Evolutionary conservation across 2,888 invertebrate genomes (phyloP), one percentile per base, ranked within the genome.

Genomic region (Pterobdella sp.): DNA sequence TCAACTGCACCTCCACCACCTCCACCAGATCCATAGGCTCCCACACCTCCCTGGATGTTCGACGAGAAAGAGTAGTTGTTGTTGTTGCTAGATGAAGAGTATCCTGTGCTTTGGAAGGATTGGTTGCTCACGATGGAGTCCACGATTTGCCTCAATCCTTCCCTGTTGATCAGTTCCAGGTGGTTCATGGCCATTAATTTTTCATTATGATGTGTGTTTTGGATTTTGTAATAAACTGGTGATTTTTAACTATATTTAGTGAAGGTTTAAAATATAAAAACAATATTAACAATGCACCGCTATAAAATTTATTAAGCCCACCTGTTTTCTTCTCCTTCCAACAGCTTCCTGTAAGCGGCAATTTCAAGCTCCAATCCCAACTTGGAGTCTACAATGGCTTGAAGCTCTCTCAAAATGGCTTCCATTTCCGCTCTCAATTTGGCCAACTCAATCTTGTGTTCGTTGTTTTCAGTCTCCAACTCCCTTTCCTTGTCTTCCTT

Each of bases 281-380:
- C 56, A 60, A 56, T 7, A 69, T 56, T 60, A 32, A 35, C 14
- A 14, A 49, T 49, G 52, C 14, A 49, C 14, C 18, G 52, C 14
- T n/a, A 18, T 29, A 29, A 64, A 26, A 64, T 14, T 29, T 35
- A 2, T 35, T 68, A 31, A 1, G 63, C 4, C n/a, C 78, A 83
- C 84, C 86, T 82, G 80, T 82, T 85, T 80, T 86, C 86, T 78
- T 86, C 86, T 73, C 85, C 84, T 79, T 86, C 86, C 77, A 86
- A 80, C 80, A 87, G 83, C 78, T 86, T 86, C 74, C 86, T 81
- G 83, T 87, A 86, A 76, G 86, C 86, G 76, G 85, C 85, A 76
- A 86, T 86, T 79, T 86, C 86, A 71, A 86, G 84, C 80, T 86
- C 86, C 73, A 86, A 80, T 32, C 85, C 85, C 74, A 86, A 84